Percentiles rank a stretch among this genome's conserved stretches.
Evolutionary conservation across 2,888 invertebrate species (phyloP).

Genomic region (Xestia c-nigrum): DNA sequence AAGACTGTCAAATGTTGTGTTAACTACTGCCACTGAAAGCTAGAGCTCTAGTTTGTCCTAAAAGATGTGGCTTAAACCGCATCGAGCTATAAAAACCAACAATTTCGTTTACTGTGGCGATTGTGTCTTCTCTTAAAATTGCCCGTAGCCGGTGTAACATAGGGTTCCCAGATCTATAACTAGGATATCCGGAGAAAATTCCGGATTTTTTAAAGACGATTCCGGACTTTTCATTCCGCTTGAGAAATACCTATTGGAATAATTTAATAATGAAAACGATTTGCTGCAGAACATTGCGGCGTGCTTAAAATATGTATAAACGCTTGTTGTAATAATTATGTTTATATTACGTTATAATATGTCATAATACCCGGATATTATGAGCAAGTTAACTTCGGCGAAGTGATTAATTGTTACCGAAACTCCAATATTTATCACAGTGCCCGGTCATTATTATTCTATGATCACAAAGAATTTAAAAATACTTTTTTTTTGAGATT

Average conservation of each 20-base stretch:
- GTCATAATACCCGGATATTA: not conserved
- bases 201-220: not conserved
- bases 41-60: not conserved
- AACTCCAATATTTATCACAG: not conserved
- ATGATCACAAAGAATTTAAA: not conserved
- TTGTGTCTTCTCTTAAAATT: not conserved
- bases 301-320: too few relatives aligned
- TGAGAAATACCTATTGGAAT: too few relatives aligned
- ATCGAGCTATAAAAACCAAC: not conserved
- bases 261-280: too few relatives aligned
- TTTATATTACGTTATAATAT: not conserved
- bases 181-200: not conserved
- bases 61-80: not conserved
- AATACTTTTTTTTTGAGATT: not conserved
- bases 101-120: not conserved
- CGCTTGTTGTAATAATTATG: too few relatives aligned
- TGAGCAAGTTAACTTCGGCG: not conserved
- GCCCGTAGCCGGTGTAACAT: not conserved
- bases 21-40: not conserved
- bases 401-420: not conserved
- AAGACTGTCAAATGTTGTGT: not conserved
- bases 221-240: not conserved
- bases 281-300: too few relatives aligned
- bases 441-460: not conserved
- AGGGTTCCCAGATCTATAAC: not conserved